Evolutionary conservation across 2,888 invertebrate species (phyloP).

Genomic region (Morinoia aosen): DNA sequence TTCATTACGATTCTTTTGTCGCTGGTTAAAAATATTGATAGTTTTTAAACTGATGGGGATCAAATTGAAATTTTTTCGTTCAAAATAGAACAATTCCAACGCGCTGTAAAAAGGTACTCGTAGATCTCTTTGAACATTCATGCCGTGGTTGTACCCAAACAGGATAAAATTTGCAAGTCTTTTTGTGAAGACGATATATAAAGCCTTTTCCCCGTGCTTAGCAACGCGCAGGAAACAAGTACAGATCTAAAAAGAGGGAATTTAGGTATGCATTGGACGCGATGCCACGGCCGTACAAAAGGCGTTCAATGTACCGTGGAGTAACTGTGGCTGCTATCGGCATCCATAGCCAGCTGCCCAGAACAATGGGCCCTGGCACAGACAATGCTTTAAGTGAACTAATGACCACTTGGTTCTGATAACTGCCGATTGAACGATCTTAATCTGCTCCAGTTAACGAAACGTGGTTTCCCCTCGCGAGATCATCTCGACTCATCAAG

Average conservation of each 20-base stretch:
- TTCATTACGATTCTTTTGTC: too few species aligned
- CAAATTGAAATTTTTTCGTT: too few species aligned
- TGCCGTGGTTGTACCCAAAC: too few species aligned
- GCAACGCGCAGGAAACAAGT: background rate
- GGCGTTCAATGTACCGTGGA: background rate
- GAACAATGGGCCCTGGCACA: slow-evolving; percentile 16
- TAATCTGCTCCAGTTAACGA: background rate
- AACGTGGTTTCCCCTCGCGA: background rate
- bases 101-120: too few species aligned
- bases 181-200: too few species aligned
- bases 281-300: background rate
- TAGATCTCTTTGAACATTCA: too few species aligned
- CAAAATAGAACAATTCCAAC: too few species aligned
- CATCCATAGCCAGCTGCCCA: background rate
- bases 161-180: too few species aligned
- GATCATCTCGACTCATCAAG: background rate
- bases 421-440: slow-evolving; percentile 33
- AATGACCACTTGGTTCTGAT: slow-evolving; percentile 2
- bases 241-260: background rate
- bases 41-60: too few species aligned
- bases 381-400: slow-evolving; percentile 24
- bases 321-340: background rate
- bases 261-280: background rate
- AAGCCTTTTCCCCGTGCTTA: too few species aligned
- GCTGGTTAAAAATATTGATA: too few species aligned